These are phyloP conservation scores for Trachurus trachurus DNA, from an alignment of 2,797 vertebrate species.

Conservation along the genomic window DNA sequence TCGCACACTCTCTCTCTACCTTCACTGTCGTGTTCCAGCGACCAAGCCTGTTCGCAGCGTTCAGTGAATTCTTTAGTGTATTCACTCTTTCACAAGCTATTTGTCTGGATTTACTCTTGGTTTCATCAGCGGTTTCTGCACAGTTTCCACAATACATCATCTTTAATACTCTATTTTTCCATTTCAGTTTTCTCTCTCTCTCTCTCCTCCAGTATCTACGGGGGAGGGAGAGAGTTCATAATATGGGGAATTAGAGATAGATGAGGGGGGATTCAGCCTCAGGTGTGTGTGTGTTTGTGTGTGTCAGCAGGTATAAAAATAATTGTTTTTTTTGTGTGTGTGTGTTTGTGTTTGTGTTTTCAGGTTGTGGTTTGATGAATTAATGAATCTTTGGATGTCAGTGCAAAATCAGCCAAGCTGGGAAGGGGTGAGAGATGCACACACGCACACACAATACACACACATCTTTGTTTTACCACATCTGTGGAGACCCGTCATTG, in stretches of 20 bases:
- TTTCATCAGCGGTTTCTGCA: conserved; percentile 62
- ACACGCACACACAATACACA: conserved; percentile 17
- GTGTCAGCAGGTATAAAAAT: conserved; percentile 30
- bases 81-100: conserved; percentile 65
- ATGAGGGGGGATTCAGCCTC: conserved; percentile 59
- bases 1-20: background rate
- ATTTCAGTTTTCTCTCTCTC: conserved; percentile 45
- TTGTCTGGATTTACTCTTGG: conserved; percentile 76
- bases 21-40: conserved; percentile 39
- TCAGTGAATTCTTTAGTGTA: conserved; percentile 56
- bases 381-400: conserved; percentile 95
- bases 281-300: conserved; percentile 48
- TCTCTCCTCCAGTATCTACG: conserved; percentile 42
- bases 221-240: conserved; percentile 60
- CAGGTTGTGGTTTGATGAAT: conserved; percentile 98
- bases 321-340: conserved; percentile 8
- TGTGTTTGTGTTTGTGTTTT: conserved; percentile 57
- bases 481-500: background rate
- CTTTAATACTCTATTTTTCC: conserved; percentile 71
- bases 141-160: conserved; percentile 80
- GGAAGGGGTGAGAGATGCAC: conserved; percentile 92
- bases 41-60: conserved; percentile 42
- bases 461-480: background rate
- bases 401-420: conserved; percentile 98
- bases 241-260: conserved; percentile 58